phyloP scores from a whole-genome alignment of 2,113 vertebrate species.

The Gambusia affinis region DNA sequence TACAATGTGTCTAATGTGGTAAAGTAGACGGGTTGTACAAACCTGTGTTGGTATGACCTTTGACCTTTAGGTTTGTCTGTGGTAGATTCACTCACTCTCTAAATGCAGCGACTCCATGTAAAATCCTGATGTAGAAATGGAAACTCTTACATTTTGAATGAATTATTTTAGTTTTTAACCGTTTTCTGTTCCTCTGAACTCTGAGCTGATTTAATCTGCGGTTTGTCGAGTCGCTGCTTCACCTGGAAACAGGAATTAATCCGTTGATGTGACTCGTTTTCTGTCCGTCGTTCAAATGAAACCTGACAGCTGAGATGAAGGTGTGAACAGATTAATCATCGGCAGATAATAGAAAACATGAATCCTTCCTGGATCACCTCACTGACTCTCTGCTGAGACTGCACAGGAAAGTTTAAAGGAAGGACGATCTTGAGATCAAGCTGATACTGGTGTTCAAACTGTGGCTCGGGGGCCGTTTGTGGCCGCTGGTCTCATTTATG shows the following conservation, averaged over 20 bases:
- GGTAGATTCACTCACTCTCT: no score
- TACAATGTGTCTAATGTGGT: no score
- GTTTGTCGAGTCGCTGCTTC: conserved; percentile 3
- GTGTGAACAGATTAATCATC: conserved; percentile 23
- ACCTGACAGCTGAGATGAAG: conserved; percentile 21
- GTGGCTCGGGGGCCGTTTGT: background rate
- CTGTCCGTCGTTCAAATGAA: conserved; percentile 24
- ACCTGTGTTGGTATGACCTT: no score
- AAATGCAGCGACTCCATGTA: no score
- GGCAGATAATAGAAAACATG: conserved; percentile 1
- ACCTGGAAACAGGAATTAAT: conserved; percentile 17
- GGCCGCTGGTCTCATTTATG: background rate
- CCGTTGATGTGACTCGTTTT: conserved; percentile 18
- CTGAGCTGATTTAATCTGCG: background rate
- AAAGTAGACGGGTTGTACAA: no score
- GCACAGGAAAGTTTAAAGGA: background rate
- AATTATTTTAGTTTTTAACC: no score
- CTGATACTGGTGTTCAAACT: background rate
- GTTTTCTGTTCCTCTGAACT: no score
- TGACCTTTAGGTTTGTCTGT: no score
- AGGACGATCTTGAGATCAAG: background rate
- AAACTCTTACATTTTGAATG: no score
- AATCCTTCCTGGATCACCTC: conserved; percentile 8
- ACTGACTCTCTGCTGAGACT: background rate
- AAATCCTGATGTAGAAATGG: no score